Evolutionary conservation across 1,140 invertebrate species (phyloP), one percentile per base, ranked within the genome.

Genomic region (Brevipalpus yothersi): DNA sequence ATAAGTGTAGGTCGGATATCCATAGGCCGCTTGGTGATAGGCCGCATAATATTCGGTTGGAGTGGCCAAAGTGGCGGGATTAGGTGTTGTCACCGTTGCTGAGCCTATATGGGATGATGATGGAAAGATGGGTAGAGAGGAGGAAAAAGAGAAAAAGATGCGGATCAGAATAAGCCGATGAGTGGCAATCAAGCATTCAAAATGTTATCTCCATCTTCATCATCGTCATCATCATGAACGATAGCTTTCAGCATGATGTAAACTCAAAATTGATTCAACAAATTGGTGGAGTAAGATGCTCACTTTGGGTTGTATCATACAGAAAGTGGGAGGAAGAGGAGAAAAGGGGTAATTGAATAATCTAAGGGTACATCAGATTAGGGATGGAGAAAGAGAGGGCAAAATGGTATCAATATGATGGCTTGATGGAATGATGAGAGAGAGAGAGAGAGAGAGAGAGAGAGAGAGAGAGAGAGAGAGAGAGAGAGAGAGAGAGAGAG

Each of bases 1-100:
- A 41, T 57, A 57, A 12, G n/a, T 43, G 17, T 57, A 57, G 19
- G 41, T 57, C 15, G 56, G 56, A 39, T 57, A 57, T 19, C 40
- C 56, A 31, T 57, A 57, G 17, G 56, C 56, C 31, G 56, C 56
- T 31, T 41, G 40, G 43, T 57, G 56, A 57, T 57, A 57, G 41
- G 56, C 41, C 12, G 56, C 19, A 43, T 57, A 57, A 43, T 57
- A 57, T 15, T 57, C 56, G 56, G 11, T 57, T 41, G 53, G 53
- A 11, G 23, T 39, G 10, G 53, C 53, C 12, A 31, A 31, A 13
- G 53, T 55, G 7, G 53, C 53, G 21, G 23, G 23, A 9, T 15
- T 21, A 2, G 23, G 23, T 19, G 45, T 15, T 10, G 53, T 55
- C 53, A 55, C 53, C 39, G 53, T 15, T 15, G 23, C n/a, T 39